Evolutionary conservation across 1,140 invertebrate species (phyloP), one percentile per base, ranked within the genome.

Genomic region (Andrena cerasifolii): DNA sequence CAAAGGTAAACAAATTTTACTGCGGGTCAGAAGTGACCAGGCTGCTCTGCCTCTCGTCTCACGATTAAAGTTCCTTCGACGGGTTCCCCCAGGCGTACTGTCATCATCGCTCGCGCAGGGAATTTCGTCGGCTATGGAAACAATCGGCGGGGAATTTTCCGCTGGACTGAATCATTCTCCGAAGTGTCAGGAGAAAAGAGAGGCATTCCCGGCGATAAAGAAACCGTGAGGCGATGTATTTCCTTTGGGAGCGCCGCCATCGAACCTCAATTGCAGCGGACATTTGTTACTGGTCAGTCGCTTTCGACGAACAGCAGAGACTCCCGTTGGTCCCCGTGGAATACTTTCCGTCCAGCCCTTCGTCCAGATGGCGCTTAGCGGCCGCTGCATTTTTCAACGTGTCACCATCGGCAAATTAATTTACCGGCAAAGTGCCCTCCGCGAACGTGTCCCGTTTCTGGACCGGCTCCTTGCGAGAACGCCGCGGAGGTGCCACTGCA

Each of bases 201-300:
- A 67, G 67, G 65, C 72, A 75, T 75, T 75, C 28, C 26, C 58
- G 33, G 36, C 49, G 72, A 75, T 75, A 56, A 67, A 67, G 51
- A 67, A 75, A 67, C 72, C 72, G 40, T 62, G 66, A 40, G 40
- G 58, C 51, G 31, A 75, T 75, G 67, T 75, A 75, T 75, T 75
- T 75, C 72, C 72, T 75, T 45, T 66, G 72, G 72, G 72, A 75
- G 7, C n/a, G 24, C 31, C 33, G 45, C 49, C 36, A 56, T 51
- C 72, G 51, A 67, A 21, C 18, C 72, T 43, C 62, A 63, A 75
- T 75, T 67, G 72, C 62, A 36, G 26, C 62, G 36, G 72, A 65
- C 62, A 67, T 75, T 75, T 75, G 72, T 75, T 75, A 75, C 62
- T 40, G 72, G 72, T 56, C 72, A 67, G 51, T 75, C 67, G 65